Evolutionary conservation across 2,888 invertebrate species (phyloP).

Genomic region (Lissocephala sabroskyi): DNA sequence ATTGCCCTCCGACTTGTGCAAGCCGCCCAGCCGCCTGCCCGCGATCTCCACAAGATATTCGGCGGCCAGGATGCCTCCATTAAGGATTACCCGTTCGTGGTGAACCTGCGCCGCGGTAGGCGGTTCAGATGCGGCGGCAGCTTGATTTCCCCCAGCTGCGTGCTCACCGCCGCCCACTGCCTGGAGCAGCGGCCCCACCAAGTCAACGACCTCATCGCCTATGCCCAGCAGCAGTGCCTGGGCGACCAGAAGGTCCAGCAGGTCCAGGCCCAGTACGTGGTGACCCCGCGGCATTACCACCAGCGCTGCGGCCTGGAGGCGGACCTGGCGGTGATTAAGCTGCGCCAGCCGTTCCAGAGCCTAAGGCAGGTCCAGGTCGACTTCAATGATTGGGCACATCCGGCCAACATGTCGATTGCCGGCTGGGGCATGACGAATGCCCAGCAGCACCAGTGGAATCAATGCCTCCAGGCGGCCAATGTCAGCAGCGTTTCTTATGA

Average conservation of each 20-base stretch:
- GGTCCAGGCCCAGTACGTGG: conserved; percentile 19
- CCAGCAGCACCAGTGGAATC: conserved; percentile 1
- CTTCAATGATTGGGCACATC: conserved; percentile 20
- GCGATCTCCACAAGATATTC: conserved; percentile 23
- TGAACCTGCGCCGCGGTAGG: conserved; percentile 25
- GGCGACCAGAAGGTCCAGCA: conserved; percentile 15
- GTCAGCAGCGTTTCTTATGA: conserved; percentile 16
- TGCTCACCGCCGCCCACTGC: conserved; percentile 52
- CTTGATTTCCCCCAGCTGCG: conserved; percentile 39
- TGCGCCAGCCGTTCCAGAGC: conserved; percentile 24
- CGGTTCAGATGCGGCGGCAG: conserved; percentile 31
- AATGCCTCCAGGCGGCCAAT: conserved; percentile 32
- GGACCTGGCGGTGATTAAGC: conserved; percentile 34
- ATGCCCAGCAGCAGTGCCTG: conserved; percentile 35
- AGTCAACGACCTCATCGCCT: conserved; percentile 23
- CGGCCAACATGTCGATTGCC: conserved; percentile 28
- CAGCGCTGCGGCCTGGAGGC: conserved; percentile 1
- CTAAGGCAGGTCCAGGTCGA: conserved; percentile 18
- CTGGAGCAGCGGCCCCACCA: conserved; percentile 13
- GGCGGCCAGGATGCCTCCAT: conserved; percentile 20
- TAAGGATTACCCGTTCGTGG: conserved; percentile 30
- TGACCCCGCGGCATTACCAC: background rate
- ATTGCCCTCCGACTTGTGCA: conserved; percentile 1
- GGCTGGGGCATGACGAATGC: conserved; percentile 44
- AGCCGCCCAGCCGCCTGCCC: background rate